Evolutionary conservation across 2,888 invertebrate genomes (phyloP), one percentile per base, ranked within the genome.

Genomic region (Hydroisotoma schaefferi): DNA sequence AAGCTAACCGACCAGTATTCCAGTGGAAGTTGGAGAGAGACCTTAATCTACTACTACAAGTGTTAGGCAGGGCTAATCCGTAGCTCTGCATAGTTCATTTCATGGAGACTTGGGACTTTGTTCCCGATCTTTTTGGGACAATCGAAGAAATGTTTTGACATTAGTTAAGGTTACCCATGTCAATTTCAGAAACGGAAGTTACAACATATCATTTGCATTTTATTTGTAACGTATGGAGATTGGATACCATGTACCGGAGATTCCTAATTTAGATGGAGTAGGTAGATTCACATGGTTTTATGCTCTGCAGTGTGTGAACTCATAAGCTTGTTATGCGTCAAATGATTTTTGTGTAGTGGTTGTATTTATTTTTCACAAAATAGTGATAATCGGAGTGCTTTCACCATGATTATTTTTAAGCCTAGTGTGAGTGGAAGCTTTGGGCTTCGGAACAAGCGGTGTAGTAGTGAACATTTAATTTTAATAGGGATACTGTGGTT

Each of bases 1-100:
- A 27, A 27, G 28, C 33, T 20, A 52, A 52, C 52, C 20, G 52
- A 53, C 53, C 26, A 40, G 40, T 40, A 53, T 53, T 53, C 53
- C 53, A 53, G 53, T 53, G 26, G 53, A 53, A 23, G 28, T 33
- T 29, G 37, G 37, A 52, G 37, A 23, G 27, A 28, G 29, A 29
- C 27, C 51, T 27, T 52, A 52, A 46, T 25, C 20, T 23, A 23
- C 46, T 22, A 25, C 46, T 25, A 46, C 46, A 46, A 46, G 46
- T 46, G 46, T 23, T 23, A 22, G 6, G 20, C 46, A 46, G 46
- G 46, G 5, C 25, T 25, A 22, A 12, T 46, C 20, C 25, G 4
- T 46, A 4, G 23, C 23, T 15, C 33, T 33, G 15, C 33, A 15
- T 15, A 33, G 15, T 33, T 15, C 33, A 33, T n/a, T n/a, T n/a